Conservation (phyloP, 2,113 vertebrate species). For the Taurulus bubalis region DNA sequence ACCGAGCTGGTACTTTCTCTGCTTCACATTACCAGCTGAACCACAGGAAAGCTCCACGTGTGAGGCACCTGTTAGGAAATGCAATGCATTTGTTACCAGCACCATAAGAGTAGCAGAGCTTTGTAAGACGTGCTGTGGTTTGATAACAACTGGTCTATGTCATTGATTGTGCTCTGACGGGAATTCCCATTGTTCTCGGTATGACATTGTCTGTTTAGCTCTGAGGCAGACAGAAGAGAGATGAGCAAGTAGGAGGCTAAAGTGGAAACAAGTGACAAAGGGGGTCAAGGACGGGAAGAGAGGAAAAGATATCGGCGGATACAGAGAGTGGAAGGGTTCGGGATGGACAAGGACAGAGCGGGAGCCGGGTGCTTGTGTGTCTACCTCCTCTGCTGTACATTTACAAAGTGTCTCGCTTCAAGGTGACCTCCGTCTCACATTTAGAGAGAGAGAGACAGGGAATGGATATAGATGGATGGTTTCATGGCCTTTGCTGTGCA, state of each 20-base stretch:
- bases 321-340: slow-evolving; percentile 32
- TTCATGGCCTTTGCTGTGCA: slow-evolving; percentile 54
- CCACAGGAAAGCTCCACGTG: not conserved
- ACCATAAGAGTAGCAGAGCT: not conserved
- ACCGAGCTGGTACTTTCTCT: not conserved
- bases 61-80: not conserved
- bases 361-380: slow-evolving; percentile 12
- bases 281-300: slow-evolving; percentile 33
- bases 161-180: not conserved
- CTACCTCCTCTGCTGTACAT: slow-evolving; percentile 42
- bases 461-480: slow-evolving; percentile 60
- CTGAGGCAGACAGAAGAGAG: slow-evolving; percentile 8
- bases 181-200: slow-evolving; percentile 4
- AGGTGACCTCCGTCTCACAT: slow-evolving; percentile 67
- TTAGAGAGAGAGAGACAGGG: slow-evolving; percentile 12
- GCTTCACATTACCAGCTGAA: not conserved
- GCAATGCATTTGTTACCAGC: not conserved
- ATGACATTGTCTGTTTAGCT: not conserved
- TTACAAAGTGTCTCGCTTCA: slow-evolving; percentile 52
- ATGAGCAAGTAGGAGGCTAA: slow-evolving; percentile 25
- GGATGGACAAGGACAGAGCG: slow-evolving; percentile 52
- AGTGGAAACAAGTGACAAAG: slow-evolving; percentile 27
- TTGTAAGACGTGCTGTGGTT: not conserved
- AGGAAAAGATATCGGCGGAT: slow-evolving; percentile 50
- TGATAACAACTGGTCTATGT: not conserved